Conservation (phyloP, 2,888 invertebrate genomes). For the Philereme transversata region DNA sequence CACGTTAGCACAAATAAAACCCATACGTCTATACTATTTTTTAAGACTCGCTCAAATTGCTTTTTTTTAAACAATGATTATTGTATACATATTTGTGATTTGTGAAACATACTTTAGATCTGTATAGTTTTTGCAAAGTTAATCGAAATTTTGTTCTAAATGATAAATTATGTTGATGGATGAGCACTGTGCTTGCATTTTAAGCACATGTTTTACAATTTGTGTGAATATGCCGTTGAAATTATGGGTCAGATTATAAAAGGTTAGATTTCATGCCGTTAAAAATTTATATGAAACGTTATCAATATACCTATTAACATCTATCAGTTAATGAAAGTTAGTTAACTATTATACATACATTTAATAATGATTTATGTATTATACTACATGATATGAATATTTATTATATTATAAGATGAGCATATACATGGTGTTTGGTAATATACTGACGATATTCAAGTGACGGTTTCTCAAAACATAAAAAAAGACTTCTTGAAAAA, state of each 20-base stretch:
- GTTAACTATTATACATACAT: not conserved
- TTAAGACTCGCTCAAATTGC: not conserved
- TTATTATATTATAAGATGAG: conserved; percentile 3
- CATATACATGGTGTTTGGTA: too few relatives aligned
- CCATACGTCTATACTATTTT: conserved; percentile 1
- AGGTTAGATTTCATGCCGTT: conserved; percentile 29
- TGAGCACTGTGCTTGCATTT: conserved; percentile 29
- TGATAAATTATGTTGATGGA: conserved; percentile 24
- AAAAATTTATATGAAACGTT: conserved; percentile 10
- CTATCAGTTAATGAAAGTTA: not conserved
- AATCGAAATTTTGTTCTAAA: conserved; percentile 32
- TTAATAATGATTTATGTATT: not conserved
- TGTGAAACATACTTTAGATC: conserved; percentile 47
- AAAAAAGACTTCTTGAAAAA: too few relatives aligned
- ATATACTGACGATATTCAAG: too few relatives aligned
- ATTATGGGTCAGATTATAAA: conserved; percentile 63
- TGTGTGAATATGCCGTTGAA: conserved; percentile 40
- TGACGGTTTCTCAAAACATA: too few relatives aligned
- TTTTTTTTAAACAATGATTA: not conserved
- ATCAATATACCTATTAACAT: not conserved
- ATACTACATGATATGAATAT: conserved; percentile 3
- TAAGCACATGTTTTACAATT: conserved; percentile 17
- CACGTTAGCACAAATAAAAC: conserved; percentile 16
- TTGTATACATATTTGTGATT: conserved; percentile 1
- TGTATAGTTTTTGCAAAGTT: conserved; percentile 56